Base-by-base conservation (phyloP, 2,888 invertebrate species). In the Carterocephalus palaemon region DNA sequence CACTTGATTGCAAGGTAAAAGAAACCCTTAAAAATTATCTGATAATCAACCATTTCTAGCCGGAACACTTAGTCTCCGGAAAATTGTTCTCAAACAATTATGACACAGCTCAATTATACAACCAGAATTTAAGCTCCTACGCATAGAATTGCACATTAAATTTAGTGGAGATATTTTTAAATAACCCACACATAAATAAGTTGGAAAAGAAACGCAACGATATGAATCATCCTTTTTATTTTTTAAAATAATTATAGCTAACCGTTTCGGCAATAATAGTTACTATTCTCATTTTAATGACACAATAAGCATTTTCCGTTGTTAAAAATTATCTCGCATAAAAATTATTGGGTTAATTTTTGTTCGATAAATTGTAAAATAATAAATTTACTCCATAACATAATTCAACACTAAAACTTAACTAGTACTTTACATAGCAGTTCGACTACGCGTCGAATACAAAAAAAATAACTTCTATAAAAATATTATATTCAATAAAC, bases 191-290 rank as follows among this genome's bases (percentile, higher is more conserved):
- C n/a, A n/a, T n/a, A n/a, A n/a, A n/a, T n/a, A 6, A 28, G 39
- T 10, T 20, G 6, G 58, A 68, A 75, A 46, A 68, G 69, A 82
- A 79, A 79, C 26, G 15, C 76, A 50, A 69, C 17, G 47, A 13
- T 75, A 74, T 83, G 83, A 85, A 85, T 86, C 82, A 80, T 84
- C 74, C 61, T 79, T 87, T 88, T 88, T 86, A 83, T 86, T 88
- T 88, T 86, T 88, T 86, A 79, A 87, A 88, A 88, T 87, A 88
- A 88, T 88, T 88, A 88, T 87, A 88, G 85, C 87, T 88, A 88
- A 87, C 87, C 85, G 77, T 82, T 81, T 78, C 87, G 85, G 85
- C 84, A 82, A 85, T 86, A 81, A 84, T 83, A 68, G 72, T 75
- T 75, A 81, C 83, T 84, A 85, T 83, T 73, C 77, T 81, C 80